These are phyloP conservation scores for Manis javanica DNA, from an alignment of 2,797 vertebrate species.

Conservation along the genomic window DNA sequence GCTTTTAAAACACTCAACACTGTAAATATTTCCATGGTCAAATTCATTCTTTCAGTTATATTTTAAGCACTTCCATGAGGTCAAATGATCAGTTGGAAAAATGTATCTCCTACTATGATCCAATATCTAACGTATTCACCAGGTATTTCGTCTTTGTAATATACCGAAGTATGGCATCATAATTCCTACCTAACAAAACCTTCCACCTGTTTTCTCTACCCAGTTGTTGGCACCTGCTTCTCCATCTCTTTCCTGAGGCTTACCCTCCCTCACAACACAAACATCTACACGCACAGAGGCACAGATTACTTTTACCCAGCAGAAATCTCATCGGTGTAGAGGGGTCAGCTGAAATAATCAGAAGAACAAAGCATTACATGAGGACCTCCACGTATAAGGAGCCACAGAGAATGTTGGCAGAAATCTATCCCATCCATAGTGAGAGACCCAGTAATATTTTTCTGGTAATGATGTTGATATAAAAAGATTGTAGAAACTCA, in stretches of 20 bases:
- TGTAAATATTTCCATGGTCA: conserved; percentile 4
- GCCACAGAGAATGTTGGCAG: background rate
- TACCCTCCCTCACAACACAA: background rate
- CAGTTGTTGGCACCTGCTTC: background rate
- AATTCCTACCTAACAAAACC: background rate
- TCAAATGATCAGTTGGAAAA: background rate
- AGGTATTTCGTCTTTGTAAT: background rate
- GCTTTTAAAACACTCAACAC: background rate
- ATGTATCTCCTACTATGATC: background rate
- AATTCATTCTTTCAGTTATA: background rate
- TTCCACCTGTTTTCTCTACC: background rate
- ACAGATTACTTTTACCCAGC: background rate
- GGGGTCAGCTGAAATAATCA: background rate
- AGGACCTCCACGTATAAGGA: background rate
- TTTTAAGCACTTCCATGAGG: background rate
- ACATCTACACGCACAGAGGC: background rate
- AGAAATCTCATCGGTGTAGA: background rate
- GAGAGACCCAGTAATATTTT: conserved; percentile 49
- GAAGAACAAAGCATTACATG: background rate
- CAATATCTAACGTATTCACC: background rate
- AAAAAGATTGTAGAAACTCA: conserved; percentile 50
- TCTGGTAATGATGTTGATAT: background rate
- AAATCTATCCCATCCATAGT: background rate
- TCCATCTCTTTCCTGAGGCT: background rate
- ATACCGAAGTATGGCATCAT: background rate